Base-by-base conservation (phyloP, 2,888 invertebrate genomes). In the Latheticus oryzae region DNA sequence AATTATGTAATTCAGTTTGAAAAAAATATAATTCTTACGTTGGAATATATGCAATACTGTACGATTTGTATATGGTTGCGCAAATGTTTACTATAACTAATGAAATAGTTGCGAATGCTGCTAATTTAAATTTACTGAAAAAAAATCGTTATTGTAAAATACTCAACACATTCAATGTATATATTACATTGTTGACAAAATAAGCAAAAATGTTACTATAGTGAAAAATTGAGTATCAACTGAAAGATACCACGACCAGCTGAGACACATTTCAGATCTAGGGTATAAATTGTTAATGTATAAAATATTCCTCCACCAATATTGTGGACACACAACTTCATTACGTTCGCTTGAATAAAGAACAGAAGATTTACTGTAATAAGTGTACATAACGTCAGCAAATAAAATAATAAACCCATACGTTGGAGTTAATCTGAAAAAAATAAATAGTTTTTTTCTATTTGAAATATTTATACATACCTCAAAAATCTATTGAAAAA, bases 291-390 rank as follows among this genome's bases (percentile, higher is more conserved):
- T 82, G 65, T 81, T 80, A 30, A 82, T 80, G 64, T 81, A 82
- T 1, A 83, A 65, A 2, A 83, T 32, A 68, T 83, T 83, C 60
- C 81, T 74, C 82, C 83, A 83, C 82, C 83, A 82, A 62, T 80
- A 81, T 59, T 78, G 78, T 1, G 75, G 67, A 61, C 83, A 83
- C n/a, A 69, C 59, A 0, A 74, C 72, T 12, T 80, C 76, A 3
- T 76, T 70, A 9, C 69, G 65, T 64, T 82, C 82, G 5, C 62
- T 63, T 37, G 75, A 69, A 53, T 74, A 65, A 58, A 80, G 76
- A 9, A 75, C 69, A 2, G 81, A 79, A 1, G 72, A 72, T 43
- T 77, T 68, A 1, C 69, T 71, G 43, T 79, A 76, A 67, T 75
- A 79, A 0, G 71, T 69, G n/a, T 75, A 74, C 54, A 79, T 71